Percentiles rank a stretch among this genome's conserved stretches.
Evolutionary conservation across 2,888 invertebrate species (phyloP).

Genomic region (Apamea sordens): DNA sequence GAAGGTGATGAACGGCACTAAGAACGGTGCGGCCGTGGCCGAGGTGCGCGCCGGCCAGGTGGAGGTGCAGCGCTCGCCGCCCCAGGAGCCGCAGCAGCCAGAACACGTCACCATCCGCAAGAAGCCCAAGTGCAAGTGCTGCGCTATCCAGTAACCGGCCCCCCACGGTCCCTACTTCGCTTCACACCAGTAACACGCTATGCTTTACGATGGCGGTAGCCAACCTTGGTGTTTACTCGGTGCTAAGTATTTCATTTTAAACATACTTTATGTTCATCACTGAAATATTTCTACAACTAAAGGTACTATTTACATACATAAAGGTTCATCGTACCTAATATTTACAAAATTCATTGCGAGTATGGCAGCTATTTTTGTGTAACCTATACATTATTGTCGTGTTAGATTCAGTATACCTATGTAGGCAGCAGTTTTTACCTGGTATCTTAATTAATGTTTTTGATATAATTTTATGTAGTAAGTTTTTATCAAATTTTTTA

Average conservation of each 20-base stretch:
- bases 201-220: conserved; percentile 72
- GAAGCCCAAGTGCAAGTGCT: conserved; percentile 98
- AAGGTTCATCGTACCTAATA: conserved; percentile 73
- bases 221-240: conserved; percentile 82
- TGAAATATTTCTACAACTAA: conserved; percentile 70
- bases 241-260: conserved; percentile 81
- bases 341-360: conserved; percentile 70
- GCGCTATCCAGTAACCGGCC: conserved; percentile 95
- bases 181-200: conserved; percentile 79
- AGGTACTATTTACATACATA: conserved; percentile 69
- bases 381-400: conserved; percentile 65
- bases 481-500: conserved; percentile 80
- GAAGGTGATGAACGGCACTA: conserved; percentile 86
- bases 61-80: conserved; percentile 93
- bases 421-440: conserved; percentile 70
- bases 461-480: conserved; percentile 79
- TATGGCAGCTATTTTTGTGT: conserved; percentile 72
- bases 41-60: conserved; percentile 89
- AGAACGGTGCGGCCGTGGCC: conserved; percentile 85
- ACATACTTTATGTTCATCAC: conserved; percentile 67
- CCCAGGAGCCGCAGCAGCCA: conserved; percentile 95
- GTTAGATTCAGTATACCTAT: conserved; percentile 64
- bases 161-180: conserved; percentile 34
- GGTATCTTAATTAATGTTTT: conserved; percentile 75
- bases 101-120: conserved; percentile 98